phyloP scores from a whole-genome alignment of 2,888 invertebrate species.

The Idaea straminata region DNA sequence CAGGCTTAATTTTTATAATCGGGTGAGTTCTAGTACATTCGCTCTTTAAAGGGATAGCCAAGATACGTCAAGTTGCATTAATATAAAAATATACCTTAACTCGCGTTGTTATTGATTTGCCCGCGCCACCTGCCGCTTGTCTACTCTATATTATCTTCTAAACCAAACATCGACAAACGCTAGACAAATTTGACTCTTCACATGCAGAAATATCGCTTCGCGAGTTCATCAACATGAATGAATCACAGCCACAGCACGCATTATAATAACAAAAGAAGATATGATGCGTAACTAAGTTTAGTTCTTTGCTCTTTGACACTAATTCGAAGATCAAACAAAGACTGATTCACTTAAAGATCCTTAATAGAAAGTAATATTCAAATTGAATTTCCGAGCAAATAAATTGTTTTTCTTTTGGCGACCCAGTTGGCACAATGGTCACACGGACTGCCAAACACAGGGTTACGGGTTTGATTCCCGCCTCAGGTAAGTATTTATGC shows the following conservation, averaged over 20 bases:
- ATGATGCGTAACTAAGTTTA: conserved; percentile 8
- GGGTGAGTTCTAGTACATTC: too few relatives aligned
- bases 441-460: too few relatives aligned
- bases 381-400: too few relatives aligned
- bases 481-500: too few relatives aligned
- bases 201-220: not conserved
- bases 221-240: conserved; percentile 2
- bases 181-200: not conserved
- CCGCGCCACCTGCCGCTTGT: not conserved
- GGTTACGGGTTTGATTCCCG: too few relatives aligned
- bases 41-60: too few relatives aligned
- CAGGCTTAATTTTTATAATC: too few relatives aligned
- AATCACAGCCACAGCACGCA: not conserved
- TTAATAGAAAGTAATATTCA: too few relatives aligned
- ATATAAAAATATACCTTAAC: not conserved
- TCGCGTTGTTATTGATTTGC: not conserved
- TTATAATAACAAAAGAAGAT: conserved; percentile 4
- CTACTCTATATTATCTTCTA: not conserved
- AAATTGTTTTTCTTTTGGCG: too few relatives aligned
- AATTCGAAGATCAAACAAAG: not conserved
- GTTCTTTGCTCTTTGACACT: not conserved
- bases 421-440: too few relatives aligned
- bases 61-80: too few relatives aligned
- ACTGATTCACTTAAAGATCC: too few relatives aligned
- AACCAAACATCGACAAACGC: not conserved